A percentile compares a stretch with the other conserved stretches of the same genome.
phyloP scores from a whole-genome alignment of 2,113 vertebrate genomes.

The Raja brachyura region DNA sequence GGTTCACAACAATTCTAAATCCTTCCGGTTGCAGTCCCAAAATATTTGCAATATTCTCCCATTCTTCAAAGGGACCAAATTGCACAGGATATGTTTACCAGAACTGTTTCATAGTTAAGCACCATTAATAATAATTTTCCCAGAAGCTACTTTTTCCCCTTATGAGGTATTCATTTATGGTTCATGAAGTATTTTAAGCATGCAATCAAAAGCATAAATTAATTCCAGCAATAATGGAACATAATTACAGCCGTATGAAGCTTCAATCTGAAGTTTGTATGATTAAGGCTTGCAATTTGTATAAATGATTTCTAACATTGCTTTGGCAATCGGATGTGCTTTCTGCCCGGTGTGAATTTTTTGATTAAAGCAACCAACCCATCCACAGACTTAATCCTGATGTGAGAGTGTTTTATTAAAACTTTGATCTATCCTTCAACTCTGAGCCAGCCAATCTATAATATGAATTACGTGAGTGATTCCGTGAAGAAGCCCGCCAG shows the following conservation, averaged over 20 bases:
- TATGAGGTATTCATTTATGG: not conserved
- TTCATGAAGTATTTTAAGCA: not conserved
- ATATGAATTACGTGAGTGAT: no score
- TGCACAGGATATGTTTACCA: not conserved
- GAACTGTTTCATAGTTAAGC: not conserved
- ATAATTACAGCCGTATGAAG: not conserved
- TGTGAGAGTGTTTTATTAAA: not conserved
- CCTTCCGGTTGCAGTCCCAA: not conserved
- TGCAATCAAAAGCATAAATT: not conserved
- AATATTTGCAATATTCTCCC: not conserved
- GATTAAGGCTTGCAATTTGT: not conserved
- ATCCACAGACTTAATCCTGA: not conserved
- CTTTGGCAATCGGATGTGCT: not conserved
- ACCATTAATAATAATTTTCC: not conserved
- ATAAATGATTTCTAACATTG: not conserved
- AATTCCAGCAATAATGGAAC: not conserved
- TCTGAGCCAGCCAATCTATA: not conserved
- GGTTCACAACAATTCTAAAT: not conserved
- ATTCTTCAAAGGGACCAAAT: not conserved
- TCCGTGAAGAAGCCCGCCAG: no score
- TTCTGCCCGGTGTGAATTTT: not conserved
- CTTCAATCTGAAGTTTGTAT: not conserved
- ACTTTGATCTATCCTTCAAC: not conserved
- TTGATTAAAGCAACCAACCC: not conserved
- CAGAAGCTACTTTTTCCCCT: not conserved